A percentile compares a stretch with the other conserved stretches of the same genome.
Evolutionary conservation across 2,888 invertebrate genomes (phyloP).

Genomic region (Drosophila mimica): DNA sequence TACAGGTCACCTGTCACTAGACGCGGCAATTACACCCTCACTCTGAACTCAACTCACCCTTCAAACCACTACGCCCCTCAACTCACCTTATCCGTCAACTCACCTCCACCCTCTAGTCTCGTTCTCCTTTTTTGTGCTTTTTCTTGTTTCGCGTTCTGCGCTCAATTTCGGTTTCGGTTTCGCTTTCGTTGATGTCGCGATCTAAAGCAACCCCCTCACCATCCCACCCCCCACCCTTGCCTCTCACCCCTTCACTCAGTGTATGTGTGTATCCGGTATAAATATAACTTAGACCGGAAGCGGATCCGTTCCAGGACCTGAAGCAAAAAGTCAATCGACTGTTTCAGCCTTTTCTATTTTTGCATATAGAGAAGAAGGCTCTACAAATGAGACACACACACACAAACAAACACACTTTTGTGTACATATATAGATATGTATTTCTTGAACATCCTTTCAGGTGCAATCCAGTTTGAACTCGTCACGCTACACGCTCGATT

Average conservation of each 20-base stretch:
- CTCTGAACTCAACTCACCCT: conserved; percentile 4
- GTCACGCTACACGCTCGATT: conserved; percentile 54
- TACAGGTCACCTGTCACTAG: conserved; percentile 43
- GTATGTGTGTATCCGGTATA: conserved; percentile 5
- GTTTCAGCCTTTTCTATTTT: neutral
- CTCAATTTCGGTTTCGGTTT: conserved; percentile 6
- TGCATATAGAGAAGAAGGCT: neutral
- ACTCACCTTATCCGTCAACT: neutral
- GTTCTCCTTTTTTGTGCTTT: neutral
- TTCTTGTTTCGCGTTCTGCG: neutral
- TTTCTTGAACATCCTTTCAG: conserved; percentile 32
- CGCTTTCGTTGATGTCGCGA: conserved; percentile 3
- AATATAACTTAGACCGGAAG: conserved; percentile 22
- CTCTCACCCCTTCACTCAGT: neutral
- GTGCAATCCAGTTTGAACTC: conserved; percentile 52
- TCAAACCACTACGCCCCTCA: neutral
- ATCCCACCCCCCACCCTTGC: neutral
- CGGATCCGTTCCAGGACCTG: neutral
- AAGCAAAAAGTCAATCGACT: conserved; percentile 8
- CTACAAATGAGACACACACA: neutral
- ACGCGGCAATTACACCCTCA: conserved; percentile 45
- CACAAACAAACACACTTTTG: neutral
- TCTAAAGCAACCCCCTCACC: conserved; percentile 9
- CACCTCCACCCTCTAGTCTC: neutral
- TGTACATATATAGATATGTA: neutral